Base-by-base conservation (phyloP, 2,113 vertebrate species). In the Albula goreensis region DNA sequence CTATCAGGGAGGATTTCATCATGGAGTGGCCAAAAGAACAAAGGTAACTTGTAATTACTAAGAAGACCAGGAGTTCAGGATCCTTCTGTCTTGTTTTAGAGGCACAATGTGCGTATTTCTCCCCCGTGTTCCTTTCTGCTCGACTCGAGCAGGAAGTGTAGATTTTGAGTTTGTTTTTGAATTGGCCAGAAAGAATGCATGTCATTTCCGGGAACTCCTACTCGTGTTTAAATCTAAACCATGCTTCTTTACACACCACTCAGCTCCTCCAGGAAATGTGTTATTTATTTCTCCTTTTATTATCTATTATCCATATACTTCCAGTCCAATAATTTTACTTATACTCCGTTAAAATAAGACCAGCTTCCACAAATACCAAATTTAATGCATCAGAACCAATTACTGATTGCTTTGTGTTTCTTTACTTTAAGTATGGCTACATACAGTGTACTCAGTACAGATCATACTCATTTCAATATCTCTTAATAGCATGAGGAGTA, bases 121-220 rank as follows among this genome's bases (percentile, higher is more conserved):
- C 90, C 86, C 91, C 92, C 91, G 87, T 89, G 90, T 85, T 89
- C 86, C 90, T 92, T 88, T 88, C 89, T 90, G 86, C 87, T 84
- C 90, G 93, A 85, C 80, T 80, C 83, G 81, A 89, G 89, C 90
- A 90, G 90, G 90, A 94, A 93, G 90, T 87, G 81, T 90, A 89
- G 91, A 92, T 91, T 93, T 5, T 84, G 89, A 89, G 96, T 95
- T 96, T 96, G 95, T 96, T 95, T 95, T 96, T 93, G 94, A 96
- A 95, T 92, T 88, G 82, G 93, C 89, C 93, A 92, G 92, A 94
- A 95, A 94, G 94, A 96, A 95, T 93, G 95, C 91, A 89, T 96
- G 94, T 94, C 93, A 96, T 96, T 97, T 96, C 96, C 95, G 95
- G 95, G 94, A 94, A 88, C 93, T 93, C 90, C 94, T 91, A n/a